Evolutionary conservation across 2,113 vertebrate species (phyloP).

Genomic region (Dendropsophus ebraccatus): DNA sequence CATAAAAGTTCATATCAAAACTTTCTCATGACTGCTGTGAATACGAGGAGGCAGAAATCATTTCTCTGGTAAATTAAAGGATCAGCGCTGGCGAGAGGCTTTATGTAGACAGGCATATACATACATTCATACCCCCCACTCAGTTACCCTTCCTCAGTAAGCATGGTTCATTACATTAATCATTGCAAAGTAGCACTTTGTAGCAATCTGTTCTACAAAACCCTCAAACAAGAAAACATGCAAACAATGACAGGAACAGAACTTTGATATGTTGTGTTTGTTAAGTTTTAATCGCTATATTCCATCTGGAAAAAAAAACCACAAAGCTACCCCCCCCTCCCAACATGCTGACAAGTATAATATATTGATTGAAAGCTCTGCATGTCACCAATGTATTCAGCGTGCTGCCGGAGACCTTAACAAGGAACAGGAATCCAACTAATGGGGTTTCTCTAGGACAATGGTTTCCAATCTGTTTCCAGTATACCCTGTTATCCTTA

Average conservation of each 20-base stretch:
- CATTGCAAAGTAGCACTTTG: conserved; percentile 31
- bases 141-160: neutral
- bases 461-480: neutral
- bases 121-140: neutral
- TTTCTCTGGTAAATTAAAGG: neutral
- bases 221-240: conserved; percentile 24
- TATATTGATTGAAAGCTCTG: conserved; percentile 32
- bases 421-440: neutral
- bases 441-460: neutral
- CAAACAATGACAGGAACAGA: conserved; percentile 28
- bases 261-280: neutral
- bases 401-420: conserved; percentile 23
- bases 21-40: no score
- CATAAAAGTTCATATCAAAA: no score
- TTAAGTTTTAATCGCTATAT: conserved; percentile 1
- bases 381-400: neutral
- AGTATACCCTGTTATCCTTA: neutral
- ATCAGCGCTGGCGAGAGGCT: neutral
- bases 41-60: neutral
- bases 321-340: neutral
- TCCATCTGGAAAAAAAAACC: conserved; percentile 12
- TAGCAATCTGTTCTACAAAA: conserved; percentile 35
- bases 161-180: conserved; percentile 3
- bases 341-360: conserved; percentile 24
- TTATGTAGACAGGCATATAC: neutral